phyloP scores from a whole-genome alignment of 2,888 invertebrate genomes.

The Macrophya alboannulata region DNA sequence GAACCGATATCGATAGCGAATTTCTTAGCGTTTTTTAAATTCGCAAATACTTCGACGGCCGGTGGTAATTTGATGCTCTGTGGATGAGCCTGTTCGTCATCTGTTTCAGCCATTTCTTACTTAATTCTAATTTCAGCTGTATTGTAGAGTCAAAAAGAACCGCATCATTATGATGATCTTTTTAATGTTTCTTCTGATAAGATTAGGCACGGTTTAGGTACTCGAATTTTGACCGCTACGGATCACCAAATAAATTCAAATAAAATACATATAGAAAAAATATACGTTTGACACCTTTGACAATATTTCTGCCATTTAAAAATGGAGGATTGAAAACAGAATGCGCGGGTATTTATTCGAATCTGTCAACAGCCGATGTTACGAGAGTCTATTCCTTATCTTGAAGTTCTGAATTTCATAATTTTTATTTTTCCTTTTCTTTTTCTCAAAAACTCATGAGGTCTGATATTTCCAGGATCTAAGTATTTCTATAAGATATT shows the following conservation, averaged over 20 bases:
- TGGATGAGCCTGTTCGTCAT: slow-evolving; percentile 74
- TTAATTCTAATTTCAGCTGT: slow-evolving; percentile 20
- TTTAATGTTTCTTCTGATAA: not conserved
- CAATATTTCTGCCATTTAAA: not conserved
- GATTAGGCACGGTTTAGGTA: not conserved
- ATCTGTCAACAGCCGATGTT: not conserved
- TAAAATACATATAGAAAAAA: slow-evolving; percentile 20
- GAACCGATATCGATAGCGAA: slow-evolving; percentile 88
- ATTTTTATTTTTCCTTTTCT: no score
- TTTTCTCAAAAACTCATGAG: no score
- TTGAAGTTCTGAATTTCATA: no score
- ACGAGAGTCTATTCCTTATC: no score
- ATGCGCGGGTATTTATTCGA: not conserved
- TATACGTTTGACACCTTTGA: not conserved
- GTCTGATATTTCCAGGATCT: no score
- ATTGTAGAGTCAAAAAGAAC: not conserved
- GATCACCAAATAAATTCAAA: not conserved
- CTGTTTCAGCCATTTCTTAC: slow-evolving; percentile 72
- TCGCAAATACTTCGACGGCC: slow-evolving; percentile 83
- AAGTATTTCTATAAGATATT: no score
- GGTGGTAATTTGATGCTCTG: slow-evolving; percentile 82
- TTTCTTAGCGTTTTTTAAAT: slow-evolving; percentile 84
- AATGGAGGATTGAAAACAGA: not conserved
- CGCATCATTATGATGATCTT: not conserved
- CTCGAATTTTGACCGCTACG: not conserved